Percentiles rank a stretch among this genome's conserved stretches.
These are phyloP conservation scores for Pseudomugil gertrudae DNA, from an alignment of 2,797 vertebrate species.

Conservation along the genomic window DNA sequence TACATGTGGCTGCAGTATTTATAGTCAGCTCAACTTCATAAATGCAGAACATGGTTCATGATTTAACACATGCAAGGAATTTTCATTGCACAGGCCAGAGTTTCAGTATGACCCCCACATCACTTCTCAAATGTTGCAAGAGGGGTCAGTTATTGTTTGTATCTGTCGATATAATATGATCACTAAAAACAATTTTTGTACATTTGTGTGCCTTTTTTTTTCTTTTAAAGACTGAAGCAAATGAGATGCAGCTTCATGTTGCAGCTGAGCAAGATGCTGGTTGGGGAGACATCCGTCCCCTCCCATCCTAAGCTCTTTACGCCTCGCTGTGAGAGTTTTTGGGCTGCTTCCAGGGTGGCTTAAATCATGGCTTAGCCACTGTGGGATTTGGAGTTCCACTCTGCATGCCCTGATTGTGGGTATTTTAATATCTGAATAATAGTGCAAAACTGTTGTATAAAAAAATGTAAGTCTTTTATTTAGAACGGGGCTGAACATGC, in stretches of 20 bases:
- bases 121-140: conserved; percentile 15
- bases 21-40: conserved; percentile 15
- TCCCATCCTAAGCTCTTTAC: conserved; percentile 70
- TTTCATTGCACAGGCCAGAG: conserved; percentile 36
- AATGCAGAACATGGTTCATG: conserved; percentile 28
- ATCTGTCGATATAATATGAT: neutral
- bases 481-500: conserved; percentile 13
- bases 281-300: conserved; percentile 30
- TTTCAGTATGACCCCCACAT: conserved; percentile 11
- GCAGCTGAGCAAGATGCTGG: conserved; percentile 29
- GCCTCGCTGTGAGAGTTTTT: conserved; percentile 66
- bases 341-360: conserved; percentile 66
- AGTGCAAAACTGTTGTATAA: conserved; percentile 22
- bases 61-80: conserved; percentile 43
- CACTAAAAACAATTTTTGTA: neutral
- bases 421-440: conserved; percentile 54
- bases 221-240: conserved; percentile 15
- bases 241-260: conserved; percentile 36
- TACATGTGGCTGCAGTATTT: conserved; percentile 11
- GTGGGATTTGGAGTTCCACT: conserved; percentile 58
- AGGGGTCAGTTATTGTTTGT: conserved; percentile 39
- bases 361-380: conserved; percentile 69
- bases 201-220: neutral
- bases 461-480: conserved; percentile 37
- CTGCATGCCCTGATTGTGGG: conserved; percentile 43